phyloP scores from a whole-genome alignment of 2,888 invertebrate species.

The Aphrophora alni region DNA sequence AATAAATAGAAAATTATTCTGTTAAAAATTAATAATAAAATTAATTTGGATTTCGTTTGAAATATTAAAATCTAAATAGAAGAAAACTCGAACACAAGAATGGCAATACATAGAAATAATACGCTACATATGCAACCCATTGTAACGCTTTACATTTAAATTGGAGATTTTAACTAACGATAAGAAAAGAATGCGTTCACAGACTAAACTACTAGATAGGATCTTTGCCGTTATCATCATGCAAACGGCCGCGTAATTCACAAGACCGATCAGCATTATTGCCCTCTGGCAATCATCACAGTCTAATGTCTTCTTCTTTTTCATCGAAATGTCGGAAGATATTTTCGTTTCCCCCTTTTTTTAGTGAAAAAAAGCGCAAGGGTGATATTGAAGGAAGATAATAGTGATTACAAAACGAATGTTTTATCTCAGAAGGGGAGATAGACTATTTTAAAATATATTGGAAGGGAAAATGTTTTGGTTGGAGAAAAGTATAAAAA shows the following conservation, averaged over 20 bases:
- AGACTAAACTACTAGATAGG: neutral
- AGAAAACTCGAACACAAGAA: no score
- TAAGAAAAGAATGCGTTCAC: neutral
- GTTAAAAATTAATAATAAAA: no score
- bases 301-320: slow-evolving; percentile 30
- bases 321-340: slow-evolving; percentile 32
- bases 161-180: neutral
- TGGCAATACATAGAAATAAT: neutral
- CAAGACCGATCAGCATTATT: neutral
- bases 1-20: no score
- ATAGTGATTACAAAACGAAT: slow-evolving; percentile 6
- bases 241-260: neutral
- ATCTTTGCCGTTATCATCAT: neutral
- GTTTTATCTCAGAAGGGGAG: neutral
- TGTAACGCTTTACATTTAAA: slow-evolving; percentile 2
- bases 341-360: slow-evolving; percentile 28
- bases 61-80: no score
- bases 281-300: neutral
- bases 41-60: no score
- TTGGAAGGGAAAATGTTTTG: neutral
- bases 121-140: neutral
- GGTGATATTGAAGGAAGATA: slow-evolving; percentile 11
- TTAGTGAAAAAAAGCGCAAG: slow-evolving; percentile 25
- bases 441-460: neutral
- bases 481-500: neutral